Evolutionary conservation across 2,113 vertebrate species (phyloP).

Genomic region (Nothobranchius furzeri): DNA sequence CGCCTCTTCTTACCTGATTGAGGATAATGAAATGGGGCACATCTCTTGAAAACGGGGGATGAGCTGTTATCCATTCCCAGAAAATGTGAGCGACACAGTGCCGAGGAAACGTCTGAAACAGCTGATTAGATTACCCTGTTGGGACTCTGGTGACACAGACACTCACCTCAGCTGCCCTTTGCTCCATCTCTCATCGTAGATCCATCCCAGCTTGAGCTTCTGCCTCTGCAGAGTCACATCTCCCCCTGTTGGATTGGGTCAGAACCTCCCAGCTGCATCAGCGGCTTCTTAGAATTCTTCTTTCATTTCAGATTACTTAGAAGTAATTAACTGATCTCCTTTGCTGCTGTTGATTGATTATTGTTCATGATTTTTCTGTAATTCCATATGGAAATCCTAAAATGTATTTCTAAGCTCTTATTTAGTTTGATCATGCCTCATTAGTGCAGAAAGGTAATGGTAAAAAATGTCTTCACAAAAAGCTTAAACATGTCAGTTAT

Average conservation of each 20-base stretch:
- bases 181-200: slow-evolving; percentile 21
- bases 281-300: too few species aligned
- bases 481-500: too few species aligned
- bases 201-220: not conserved
- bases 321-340: not conserved
- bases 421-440: too few species aligned
- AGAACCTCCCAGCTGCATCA: slow-evolving; percentile 23
- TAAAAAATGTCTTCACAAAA: too few species aligned
- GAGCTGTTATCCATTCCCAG: slow-evolving; percentile 30
- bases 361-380: not conserved
- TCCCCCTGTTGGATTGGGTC: slow-evolving; percentile 62
- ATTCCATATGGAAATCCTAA: too few species aligned
- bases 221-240: slow-evolving; percentile 46
- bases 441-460: too few species aligned
- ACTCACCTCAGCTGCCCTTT: slow-evolving; percentile 76
- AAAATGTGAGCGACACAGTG: slow-evolving; percentile 31
- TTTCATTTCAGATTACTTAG: not conserved
- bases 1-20: slow-evolving; percentile 22
- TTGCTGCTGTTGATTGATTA: not conserved
- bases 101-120: slow-evolving; percentile 41
- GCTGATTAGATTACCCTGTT: slow-evolving; percentile 70
- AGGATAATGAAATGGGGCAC: slow-evolving; percentile 35
- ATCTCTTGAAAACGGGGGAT: slow-evolving; percentile 34
- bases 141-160: slow-evolving; percentile 41
- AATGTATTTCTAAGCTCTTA: too few species aligned